Percentiles rank a stretch among this genome's conserved stretches.
These are phyloP conservation scores for Linnaemya tessellans DNA, from an alignment of 2,888 invertebrate species.

Conservation along the genomic window DNA sequence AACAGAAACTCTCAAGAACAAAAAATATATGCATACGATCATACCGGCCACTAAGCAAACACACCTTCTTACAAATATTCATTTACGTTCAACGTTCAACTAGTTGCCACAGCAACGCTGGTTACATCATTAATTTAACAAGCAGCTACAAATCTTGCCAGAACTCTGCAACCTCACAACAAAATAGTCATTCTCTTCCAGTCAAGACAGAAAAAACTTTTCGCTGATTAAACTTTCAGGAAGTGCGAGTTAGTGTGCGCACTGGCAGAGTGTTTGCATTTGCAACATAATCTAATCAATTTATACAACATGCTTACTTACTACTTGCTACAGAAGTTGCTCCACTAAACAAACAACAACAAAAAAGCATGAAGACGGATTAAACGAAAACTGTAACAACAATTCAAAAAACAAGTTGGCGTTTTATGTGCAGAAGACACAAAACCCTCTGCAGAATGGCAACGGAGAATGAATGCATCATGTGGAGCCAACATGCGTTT, in stretches of 20 bases:
- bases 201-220: constrained; percentile 1
- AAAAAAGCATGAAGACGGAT: constrained; percentile 3
- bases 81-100: constrained; percentile 31
- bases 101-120: constrained; percentile 51
- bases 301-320: constrained; percentile 60
- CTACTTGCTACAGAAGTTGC: constrained; percentile 37
- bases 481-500: constrained; percentile 73
- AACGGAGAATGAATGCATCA: constrained; percentile 53
- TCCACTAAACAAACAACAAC: neutral
- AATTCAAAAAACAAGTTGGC: constrained; percentile 36
- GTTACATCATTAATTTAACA: constrained; percentile 80
- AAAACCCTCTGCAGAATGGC: constrained; percentile 23
- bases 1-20: constrained; percentile 14
- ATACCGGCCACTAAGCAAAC: constrained; percentile 21
- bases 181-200: neutral
- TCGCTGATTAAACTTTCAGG: constrained; percentile 66
- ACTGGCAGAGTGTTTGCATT: constrained; percentile 9
- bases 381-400: constrained; percentile 48
- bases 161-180: constrained; percentile 37
- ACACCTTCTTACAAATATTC: constrained; percentile 50
- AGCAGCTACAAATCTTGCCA: constrained; percentile 65
- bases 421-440: constrained; percentile 9
- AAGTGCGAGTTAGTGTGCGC: constrained; percentile 42
- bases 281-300: constrained; percentile 72
- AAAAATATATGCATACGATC: neutral